Conservation (phyloP, 1,140 invertebrate species). For the Drosophila sturtevanti region DNA sequence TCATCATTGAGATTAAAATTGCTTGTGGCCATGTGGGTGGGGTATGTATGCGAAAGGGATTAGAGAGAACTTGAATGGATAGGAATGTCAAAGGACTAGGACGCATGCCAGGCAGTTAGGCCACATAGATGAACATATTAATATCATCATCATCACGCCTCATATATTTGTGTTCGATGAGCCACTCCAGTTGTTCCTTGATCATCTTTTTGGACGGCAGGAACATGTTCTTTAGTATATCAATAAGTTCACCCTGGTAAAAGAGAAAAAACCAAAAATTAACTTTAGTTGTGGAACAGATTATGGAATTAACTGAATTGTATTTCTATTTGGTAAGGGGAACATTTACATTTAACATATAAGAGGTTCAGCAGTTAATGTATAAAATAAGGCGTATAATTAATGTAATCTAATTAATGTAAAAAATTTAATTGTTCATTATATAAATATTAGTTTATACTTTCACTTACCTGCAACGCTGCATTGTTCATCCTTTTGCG, state of each 20-base stretch:
- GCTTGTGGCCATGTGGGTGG: constrained; percentile 22
- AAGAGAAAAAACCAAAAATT: not conserved
- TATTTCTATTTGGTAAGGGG: no score
- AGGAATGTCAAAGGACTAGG: constrained; percentile 35
- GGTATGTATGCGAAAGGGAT: constrained; percentile 19
- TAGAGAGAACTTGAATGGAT: constrained; percentile 39
- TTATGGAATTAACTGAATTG: no score
- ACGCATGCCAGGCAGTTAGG: constrained; percentile 84
- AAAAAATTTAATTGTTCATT: no score
- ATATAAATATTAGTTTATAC: no score
- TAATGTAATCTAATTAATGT: no score
- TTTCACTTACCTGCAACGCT: constrained; percentile 89
- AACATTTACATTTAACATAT: no score
- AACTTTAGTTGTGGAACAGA: not conserved
- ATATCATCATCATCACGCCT: constrained; percentile 97
- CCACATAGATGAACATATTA: constrained; percentile 99
- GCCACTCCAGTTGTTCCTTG: constrained; percentile 99
- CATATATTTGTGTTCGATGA: constrained; percentile 99
- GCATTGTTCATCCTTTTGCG: constrained; percentile 96
- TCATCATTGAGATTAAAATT: constrained; percentile 48
- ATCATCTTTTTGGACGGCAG: constrained; percentile 99
- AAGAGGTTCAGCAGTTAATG: no score
- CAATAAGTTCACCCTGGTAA: constrained; percentile 93
- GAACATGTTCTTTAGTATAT: constrained; percentile 99
- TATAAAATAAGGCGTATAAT: no score